Conservation (phyloP, 2,797 vertebrate species). For the Melanotaenia pygmaea region DNA sequence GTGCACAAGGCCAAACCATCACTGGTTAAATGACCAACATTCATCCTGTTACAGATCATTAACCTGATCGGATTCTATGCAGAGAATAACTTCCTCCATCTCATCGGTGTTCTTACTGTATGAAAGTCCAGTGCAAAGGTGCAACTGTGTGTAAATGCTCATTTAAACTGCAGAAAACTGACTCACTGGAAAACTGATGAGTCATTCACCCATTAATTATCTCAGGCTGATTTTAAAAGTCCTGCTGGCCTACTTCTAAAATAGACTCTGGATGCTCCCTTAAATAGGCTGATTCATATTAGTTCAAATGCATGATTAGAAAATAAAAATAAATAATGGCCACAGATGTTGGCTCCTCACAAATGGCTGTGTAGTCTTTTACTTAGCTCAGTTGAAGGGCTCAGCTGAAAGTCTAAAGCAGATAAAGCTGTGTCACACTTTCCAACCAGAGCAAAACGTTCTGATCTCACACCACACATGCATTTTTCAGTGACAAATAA, state of each 20-base stretch:
- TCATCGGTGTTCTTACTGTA: slow-evolving; percentile 1
- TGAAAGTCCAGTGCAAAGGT: not conserved
- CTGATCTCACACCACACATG: too few species aligned
- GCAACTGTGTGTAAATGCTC: slow-evolving; percentile 5
- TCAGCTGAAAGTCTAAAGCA: not conserved
- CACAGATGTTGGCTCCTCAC: not conserved
- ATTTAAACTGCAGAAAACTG: slow-evolving; percentile 6
- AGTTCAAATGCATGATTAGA: slow-evolving; percentile 23
- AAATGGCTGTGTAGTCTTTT: not conserved
- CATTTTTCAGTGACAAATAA: not conserved
- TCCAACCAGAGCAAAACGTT: not conserved
- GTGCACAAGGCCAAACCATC: slow-evolving; percentile 39
- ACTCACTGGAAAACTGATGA: slow-evolving; percentile 25
- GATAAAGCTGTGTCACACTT: not conserved
- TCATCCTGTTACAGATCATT: slow-evolving; percentile 31
- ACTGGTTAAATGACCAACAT: slow-evolving; percentile 29
- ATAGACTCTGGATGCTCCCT: slow-evolving; percentile 9
- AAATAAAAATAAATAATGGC: slow-evolving; percentile 8
- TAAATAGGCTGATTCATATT: slow-evolving; percentile 43
- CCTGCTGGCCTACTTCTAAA: slow-evolving; percentile 26
- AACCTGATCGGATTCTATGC: slow-evolving; percentile 22
- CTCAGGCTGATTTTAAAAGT: slow-evolving; percentile 30
- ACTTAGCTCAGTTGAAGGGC: not conserved
- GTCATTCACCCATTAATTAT: slow-evolving; percentile 26
- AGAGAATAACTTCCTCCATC: not conserved